phyloP scores from a whole-genome alignment of 2,888 invertebrate genomes.

The Ischnura elegans region DNA sequence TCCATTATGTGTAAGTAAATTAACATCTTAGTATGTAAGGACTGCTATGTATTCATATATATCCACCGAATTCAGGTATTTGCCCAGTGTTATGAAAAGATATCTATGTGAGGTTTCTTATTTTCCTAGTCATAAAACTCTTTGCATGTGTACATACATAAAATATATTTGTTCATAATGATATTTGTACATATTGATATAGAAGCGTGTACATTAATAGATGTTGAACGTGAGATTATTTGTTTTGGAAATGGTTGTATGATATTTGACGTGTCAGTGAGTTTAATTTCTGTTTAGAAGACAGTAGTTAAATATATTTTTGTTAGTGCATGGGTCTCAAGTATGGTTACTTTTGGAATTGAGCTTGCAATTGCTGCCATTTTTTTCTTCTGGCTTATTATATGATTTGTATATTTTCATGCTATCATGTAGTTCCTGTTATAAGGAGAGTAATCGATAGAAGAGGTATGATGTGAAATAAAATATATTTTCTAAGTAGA shows the following conservation, averaged over 20 bases:
- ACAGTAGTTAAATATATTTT: not conserved
- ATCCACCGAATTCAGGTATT: not conserved
- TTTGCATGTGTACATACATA: slow-evolving; percentile 34
- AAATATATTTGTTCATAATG: slow-evolving; percentile 15
- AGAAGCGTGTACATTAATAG: slow-evolving; percentile 22
- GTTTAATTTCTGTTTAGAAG: not conserved
- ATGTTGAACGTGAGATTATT: not conserved
- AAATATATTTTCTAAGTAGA: slow-evolving; percentile 30
- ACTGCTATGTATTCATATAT: not conserved
- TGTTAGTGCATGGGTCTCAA: not conserved
- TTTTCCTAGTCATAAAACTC: slow-evolving; percentile 30
- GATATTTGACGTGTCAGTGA: not conserved
- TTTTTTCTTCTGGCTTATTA: not conserved
- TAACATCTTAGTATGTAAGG: not conserved
- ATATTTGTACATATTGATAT: slow-evolving; percentile 40
- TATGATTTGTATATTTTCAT: not conserved
- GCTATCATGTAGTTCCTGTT: not conserved
- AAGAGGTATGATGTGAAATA: not conserved
- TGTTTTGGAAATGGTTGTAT: not conserved
- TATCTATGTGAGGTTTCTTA: not conserved
- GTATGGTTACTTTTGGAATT: not conserved
- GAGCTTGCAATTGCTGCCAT: not conserved
- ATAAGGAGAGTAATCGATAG: not conserved
- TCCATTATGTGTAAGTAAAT: not conserved
- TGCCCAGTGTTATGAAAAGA: not conserved